phyloP scores from a whole-genome alignment of 2,113 vertebrate species.

The Hemicordylus capensis region DNA sequence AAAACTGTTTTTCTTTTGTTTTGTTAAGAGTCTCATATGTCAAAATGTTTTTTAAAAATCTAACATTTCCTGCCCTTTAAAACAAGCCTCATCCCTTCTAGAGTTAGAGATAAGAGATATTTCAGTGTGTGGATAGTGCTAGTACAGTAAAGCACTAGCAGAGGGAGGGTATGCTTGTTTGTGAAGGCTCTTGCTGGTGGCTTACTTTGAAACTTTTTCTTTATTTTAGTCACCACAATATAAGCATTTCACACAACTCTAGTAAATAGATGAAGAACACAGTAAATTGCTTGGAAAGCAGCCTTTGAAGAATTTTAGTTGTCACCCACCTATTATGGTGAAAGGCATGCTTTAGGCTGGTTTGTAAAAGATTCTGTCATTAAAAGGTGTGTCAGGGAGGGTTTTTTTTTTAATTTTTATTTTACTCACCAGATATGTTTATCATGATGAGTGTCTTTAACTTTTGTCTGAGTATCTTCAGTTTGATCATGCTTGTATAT shows the following conservation, averaged over 20 bases:
- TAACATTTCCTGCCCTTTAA: background rate
- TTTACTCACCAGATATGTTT: conserved; percentile 21
- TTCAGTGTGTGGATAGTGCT: background rate
- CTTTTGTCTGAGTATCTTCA: conserved; percentile 3
- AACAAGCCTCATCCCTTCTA: background rate
- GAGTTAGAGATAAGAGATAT: background rate
- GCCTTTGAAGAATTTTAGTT: background rate
- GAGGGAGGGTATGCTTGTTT: background rate
- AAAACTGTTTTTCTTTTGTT: background rate
- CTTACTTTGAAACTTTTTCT: background rate
- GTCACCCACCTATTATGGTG: background rate
- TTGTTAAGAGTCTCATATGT: background rate
- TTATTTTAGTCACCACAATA: background rate
- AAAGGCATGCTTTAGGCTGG: conserved; percentile 24
- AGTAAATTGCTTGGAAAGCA: conserved; percentile 1
- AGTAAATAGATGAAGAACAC: background rate
- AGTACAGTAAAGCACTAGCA: background rate
- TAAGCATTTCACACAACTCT: fast-evolving
- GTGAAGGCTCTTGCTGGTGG: background rate
- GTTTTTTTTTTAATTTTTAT: no score
- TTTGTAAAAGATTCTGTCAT: background rate
- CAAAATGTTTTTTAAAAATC: background rate
- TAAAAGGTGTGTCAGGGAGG: background rate
- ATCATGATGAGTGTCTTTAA: background rate
- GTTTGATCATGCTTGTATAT: background rate